phyloP scores from a whole-genome alignment of 2,113 vertebrate species.

The Psittacara wagleri region DNA sequence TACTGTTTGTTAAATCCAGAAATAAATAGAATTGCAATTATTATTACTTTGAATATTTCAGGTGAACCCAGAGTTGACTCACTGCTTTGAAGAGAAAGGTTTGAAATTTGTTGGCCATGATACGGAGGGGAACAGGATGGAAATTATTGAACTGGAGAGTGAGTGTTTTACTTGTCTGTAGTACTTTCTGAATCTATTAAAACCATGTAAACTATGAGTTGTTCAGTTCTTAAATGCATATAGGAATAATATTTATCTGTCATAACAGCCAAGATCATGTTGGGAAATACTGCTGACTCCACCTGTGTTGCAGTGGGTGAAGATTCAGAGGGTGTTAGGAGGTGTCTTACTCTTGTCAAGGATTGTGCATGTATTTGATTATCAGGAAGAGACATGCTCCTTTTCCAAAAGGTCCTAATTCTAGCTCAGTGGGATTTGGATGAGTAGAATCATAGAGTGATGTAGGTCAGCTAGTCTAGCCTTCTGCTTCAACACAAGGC shows the following conservation, averaged over 20 bases:
- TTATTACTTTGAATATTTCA: slow-evolving; percentile 44
- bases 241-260: neutral
- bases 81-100: slow-evolving; percentile 76
- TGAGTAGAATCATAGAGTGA: neutral
- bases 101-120: slow-evolving; percentile 79
- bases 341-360: neutral
- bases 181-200: neutral
- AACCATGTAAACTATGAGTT: neutral
- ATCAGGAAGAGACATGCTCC: neutral
- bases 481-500: neutral
- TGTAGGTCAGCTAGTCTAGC: neutral
- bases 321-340: neutral
- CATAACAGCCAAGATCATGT: neutral
- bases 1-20: neutral
- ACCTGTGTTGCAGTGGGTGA: neutral
- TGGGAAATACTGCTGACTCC: neutral
- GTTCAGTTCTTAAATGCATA: neutral
- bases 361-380: neutral
- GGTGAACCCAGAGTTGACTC: slow-evolving; percentile 77
- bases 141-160: slow-evolving; percentile 80
- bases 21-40: neutral
- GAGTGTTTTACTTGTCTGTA: slow-evolving; percentile 40
- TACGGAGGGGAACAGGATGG: slow-evolving; percentile 77
- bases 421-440: neutral
- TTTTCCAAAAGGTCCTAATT: neutral